A percentile compares a stretch with the other conserved stretches of the same genome.
Conservation (phyloP, 1,140 invertebrate genomes). For the Parasteatoda tepidariorum region DNA sequence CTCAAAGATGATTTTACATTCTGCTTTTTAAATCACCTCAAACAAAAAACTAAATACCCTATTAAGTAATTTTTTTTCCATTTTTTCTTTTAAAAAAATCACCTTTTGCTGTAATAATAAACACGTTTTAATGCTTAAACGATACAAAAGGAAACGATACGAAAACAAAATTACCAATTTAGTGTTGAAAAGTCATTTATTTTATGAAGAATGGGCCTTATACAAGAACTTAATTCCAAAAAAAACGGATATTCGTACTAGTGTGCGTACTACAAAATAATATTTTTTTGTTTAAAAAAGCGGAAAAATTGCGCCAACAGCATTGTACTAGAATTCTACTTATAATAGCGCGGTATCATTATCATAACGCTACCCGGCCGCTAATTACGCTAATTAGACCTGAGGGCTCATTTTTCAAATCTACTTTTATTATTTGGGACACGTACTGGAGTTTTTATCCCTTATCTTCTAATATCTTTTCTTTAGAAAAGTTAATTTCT, state of each 20-base stretch:
- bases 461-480: background rate
- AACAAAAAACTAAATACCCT: no score
- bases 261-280: background rate
- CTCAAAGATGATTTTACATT: no score
- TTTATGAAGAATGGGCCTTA: background rate
- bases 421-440: constrained; percentile 36
- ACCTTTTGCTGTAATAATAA: background rate
- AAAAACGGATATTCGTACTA: background rate
- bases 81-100: no score
- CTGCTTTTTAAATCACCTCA: no score
- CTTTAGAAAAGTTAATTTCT: constrained; percentile 32
- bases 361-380: constrained; percentile 5
- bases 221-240: background rate
- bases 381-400: constrained; percentile 52
- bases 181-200: background rate
- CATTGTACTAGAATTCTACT: background rate
- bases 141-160: no score
- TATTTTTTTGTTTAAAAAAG: background rate
- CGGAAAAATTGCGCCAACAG: background rate
- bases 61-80: no score
- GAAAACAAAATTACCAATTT: background rate
- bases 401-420: constrained; percentile 43
- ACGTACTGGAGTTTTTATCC: background rate
- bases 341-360: constrained; percentile 6
- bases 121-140: background rate